These are phyloP conservation scores for Poecilia velifera DNA, from an alignment of 2,797 vertebrate genomes.

Conservation along the genomic window DNA sequence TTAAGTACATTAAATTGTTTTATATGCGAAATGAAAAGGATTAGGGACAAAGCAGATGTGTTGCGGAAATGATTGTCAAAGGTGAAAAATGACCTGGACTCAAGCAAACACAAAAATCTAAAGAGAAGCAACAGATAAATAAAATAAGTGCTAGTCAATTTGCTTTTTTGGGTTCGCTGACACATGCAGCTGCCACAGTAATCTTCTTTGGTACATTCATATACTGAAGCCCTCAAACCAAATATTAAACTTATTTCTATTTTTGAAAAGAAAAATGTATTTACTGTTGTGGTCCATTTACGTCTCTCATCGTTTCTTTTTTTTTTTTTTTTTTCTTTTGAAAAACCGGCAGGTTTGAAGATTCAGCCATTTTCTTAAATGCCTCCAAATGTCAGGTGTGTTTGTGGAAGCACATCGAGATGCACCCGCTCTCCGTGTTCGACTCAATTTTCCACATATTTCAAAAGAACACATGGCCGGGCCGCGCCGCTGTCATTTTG, in stretches of 20 bases:
- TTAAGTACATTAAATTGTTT: background rate
- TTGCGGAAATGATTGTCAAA: background rate
- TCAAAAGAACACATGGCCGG: background rate
- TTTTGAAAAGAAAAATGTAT: background rate
- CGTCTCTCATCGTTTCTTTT: background rate
- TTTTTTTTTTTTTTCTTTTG: background rate
- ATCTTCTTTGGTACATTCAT: background rate
- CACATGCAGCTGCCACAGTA: background rate
- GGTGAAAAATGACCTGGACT: background rate
- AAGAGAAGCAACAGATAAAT: background rate
- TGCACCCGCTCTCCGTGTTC: background rate
- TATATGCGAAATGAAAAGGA: background rate
- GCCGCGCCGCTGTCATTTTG: background rate
- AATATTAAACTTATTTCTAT: background rate
- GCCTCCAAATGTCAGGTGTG: conserved; percentile 11
- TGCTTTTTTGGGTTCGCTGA: background rate
- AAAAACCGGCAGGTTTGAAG: background rate
- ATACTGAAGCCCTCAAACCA: background rate
- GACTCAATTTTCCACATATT: background rate
- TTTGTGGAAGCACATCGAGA: conserved; percentile 5
- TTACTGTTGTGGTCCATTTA: background rate
- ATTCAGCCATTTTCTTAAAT: background rate
- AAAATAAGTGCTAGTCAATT: background rate
- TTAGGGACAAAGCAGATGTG: background rate
- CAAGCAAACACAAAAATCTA: background rate